Base-by-base conservation (phyloP, 2,888 invertebrate species). In the Clepsis dumicolana region DNA sequence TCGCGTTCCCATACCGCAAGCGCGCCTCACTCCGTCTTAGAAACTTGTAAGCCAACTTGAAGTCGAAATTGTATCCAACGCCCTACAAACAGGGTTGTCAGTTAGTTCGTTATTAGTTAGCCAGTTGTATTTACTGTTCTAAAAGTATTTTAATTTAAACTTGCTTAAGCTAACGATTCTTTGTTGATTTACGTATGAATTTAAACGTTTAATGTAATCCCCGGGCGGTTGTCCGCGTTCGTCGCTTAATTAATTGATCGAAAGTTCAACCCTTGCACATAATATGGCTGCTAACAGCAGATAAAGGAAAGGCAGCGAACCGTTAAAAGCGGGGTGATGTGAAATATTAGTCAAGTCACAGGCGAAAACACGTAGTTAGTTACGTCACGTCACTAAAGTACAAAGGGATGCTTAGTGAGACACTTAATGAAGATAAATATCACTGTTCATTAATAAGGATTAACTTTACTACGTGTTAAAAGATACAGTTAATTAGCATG, bases 11-110 rank as follows among this genome's bases (percentile, higher is more conserved):
- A 88, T 97, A 97, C 78, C 97, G 95, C 76, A 97, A 94, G 78
- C 95, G 94, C 54, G 97, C 97, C 82, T 97, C 97, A 83, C 95
- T 95, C 78, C 95, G 94, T 79, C 95, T 95, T 84, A 97, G 94
- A 91, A 97, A 97, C 94, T 97, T 97, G 94, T 97, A 97, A 76
- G 96, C 96, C 82, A 97, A 93, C 91, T 96, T 96, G 93, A 97
- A 96, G 93, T 97, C 96, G 94, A 97, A 97, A 93, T 96, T 96
- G 94, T 96, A 96, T 76, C 96, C 96, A 78, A 96, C 95, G 82
- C 96, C 96, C 95, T 96, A 94, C 67, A 84, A 83, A 81, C 73
- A 74, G 70, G 71, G 73, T 73, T 78, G 80, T 80, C 79, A 82
- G 71, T 74, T 70, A 72, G 69, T 67, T 67, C 50, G 67, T 67